Evolutionary conservation across 2,797 vertebrate species (phyloP).

Genomic region (Anguilla obscura): DNA sequence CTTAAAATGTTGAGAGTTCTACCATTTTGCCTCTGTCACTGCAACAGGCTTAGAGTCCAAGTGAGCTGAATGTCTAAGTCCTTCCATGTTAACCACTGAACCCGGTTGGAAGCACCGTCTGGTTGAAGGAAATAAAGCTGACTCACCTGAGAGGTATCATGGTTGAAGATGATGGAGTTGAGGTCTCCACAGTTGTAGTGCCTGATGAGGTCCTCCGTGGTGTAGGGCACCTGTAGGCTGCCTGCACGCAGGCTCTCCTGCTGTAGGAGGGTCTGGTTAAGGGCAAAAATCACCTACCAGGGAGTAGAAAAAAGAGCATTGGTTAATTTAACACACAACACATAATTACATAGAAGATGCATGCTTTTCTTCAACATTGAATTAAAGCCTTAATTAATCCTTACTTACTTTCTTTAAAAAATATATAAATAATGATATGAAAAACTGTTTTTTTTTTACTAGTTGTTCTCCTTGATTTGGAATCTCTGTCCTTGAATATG

Average conservation of each 20-base stretch:
- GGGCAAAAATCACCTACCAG: conserved; percentile 84
- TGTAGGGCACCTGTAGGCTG: conserved; percentile 80
- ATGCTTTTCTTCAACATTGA: neutral
- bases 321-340: conserved; percentile 18
- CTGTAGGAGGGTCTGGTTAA: conserved; percentile 87
- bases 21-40: neutral
- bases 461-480: neutral
- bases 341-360: neutral
- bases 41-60: neutral
- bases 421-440: neutral
- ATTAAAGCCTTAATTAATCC: neutral
- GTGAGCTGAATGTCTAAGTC: neutral
- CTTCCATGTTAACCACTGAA: neutral
- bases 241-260: conserved; percentile 84
- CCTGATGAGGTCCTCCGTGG: conserved; percentile 85
- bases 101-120: neutral
- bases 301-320: neutral
- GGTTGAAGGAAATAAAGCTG: neutral
- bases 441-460: neutral
- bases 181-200: conserved; percentile 91
- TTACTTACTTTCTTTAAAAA: neutral
- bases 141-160: conserved; percentile 83
- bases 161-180: conserved; percentile 86
- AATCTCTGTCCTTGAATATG: neutral
- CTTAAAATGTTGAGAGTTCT: neutral